Base-by-base conservation (phyloP, 2,888 invertebrate species). In the Oxycera nigricornis region DNA sequence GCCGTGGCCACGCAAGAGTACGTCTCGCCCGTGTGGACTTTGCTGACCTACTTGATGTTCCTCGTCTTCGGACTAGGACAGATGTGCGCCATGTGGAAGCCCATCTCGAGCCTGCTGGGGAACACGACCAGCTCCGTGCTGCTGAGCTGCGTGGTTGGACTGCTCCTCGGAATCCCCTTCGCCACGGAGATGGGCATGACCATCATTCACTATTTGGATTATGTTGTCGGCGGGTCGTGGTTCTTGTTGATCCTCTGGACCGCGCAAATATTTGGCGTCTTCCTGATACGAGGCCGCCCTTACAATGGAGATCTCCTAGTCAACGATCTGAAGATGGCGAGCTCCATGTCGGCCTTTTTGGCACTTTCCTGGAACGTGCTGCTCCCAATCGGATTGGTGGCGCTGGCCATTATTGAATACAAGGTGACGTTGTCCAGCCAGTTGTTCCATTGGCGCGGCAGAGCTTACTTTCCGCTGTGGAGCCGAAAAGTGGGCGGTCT, bases 331-430 rank as follows among this genome's bases (percentile, higher is more conserved):
- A 79, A 81, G n/a, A 82, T 86, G 79, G 86, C 87, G 87, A 75
- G 86, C 83, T 80, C 89, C 82, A 91, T 87, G 88, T 88, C 85
- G 0, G 89, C 90, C 7, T 85, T 94, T 76, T 84, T 94, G 24
- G 92, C 93, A 2, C 94, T 96, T 82, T 91, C 92, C 0, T 96
- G 96, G 96, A 96, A 94, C 81, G 93, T 96, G 1, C 87, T 95
- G 72, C 84, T 95, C 79, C 95, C 96, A 0, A 92, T 95, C 72
- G 89, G 92, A 6, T 86, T 95, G 70, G 90, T 94, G 87, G 94
- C 95, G 80, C 76, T 85, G 61, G 90, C 91, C 50, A 90, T 92
- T 67, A 87, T 90, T n/a, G 89, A 91, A 62, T 92, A 92, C 81
- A 91, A 91, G 82, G 89, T 88, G 77, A 90, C 91, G n/a, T 86